Evolutionary conservation across 2,888 invertebrate genomes (phyloP).

Genomic region (Teleiodes luculella): DNA sequence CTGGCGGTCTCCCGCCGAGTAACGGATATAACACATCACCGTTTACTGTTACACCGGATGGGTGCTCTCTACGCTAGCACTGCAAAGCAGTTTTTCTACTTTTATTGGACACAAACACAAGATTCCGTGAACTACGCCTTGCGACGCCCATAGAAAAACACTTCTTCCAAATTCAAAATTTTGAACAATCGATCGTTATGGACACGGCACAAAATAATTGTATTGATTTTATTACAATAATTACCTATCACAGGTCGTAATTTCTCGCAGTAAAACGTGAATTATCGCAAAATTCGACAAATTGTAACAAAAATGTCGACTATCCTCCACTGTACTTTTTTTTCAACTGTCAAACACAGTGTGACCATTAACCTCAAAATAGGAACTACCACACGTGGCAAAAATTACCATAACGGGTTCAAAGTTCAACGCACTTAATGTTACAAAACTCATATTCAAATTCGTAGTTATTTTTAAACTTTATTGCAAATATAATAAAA

Average conservation of each 20-base stretch:
- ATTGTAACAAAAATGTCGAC: conserved; percentile 34
- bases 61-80: conserved; percentile 32
- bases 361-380: conserved; percentile 24
- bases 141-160: conserved; percentile 23
- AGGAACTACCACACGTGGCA: background rate
- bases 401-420: background rate
- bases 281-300: conserved; percentile 19
- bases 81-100: conserved; percentile 54
- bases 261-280: conserved; percentile 20
- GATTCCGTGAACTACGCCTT: conserved; percentile 24
- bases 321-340: conserved; percentile 28
- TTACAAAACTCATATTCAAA: too few species aligned
- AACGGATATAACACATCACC: conserved; percentile 57
- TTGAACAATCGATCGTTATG: background rate
- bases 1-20: conserved; percentile 43
- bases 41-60: conserved; percentile 52
- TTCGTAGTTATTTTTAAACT: too few species aligned
- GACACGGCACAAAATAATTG: background rate
- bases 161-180: conserved; percentile 9
- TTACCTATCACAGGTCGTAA: conserved; percentile 6
- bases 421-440: background rate
- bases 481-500: too few species aligned
- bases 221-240: conserved; percentile 2
- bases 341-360: conserved; percentile 31
- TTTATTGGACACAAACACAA: conserved; percentile 40